These are phyloP conservation scores for Parauchenoglanis punctatus DNA, from an alignment of 2,797 vertebrate genomes.

Conservation along the genomic window DNA sequence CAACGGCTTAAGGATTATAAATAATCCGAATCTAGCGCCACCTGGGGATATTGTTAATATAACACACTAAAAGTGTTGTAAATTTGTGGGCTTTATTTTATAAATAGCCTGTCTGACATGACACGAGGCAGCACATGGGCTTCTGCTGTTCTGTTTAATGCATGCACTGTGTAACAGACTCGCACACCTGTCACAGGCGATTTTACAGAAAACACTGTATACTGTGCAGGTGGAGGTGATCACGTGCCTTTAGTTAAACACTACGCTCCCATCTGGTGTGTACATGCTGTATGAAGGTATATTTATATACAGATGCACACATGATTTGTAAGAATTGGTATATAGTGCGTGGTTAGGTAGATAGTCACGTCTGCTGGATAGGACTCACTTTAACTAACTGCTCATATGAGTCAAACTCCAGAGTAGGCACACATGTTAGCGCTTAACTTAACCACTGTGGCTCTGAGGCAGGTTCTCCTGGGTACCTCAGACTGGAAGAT, in stretches of 20 bases:
- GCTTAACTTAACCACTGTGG: not conserved
- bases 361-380: not conserved
- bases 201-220: not conserved
- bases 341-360: too few species aligned
- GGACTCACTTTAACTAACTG: not conserved
- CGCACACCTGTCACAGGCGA: not conserved
- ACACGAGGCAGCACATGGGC: constrained; percentile 19
- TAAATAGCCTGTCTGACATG: constrained; percentile 21
- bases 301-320: not conserved
- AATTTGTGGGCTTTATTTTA: not conserved
- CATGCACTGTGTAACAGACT: not conserved
- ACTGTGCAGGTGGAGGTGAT: not conserved
- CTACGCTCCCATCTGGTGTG: not conserved
- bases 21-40: not conserved
- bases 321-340: too few species aligned
- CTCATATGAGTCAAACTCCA: not conserved
- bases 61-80: not conserved
- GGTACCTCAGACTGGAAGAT: not conserved
- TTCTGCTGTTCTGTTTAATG: constrained; percentile 22
- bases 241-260: not conserved
- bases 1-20: not conserved
- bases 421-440: not conserved
- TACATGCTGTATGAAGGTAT: not conserved
- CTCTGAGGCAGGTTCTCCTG: not conserved
- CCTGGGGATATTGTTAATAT: not conserved